Evolutionary conservation across 1,140 invertebrate species (phyloP).

Genomic region (Babylonia areolata): DNA sequence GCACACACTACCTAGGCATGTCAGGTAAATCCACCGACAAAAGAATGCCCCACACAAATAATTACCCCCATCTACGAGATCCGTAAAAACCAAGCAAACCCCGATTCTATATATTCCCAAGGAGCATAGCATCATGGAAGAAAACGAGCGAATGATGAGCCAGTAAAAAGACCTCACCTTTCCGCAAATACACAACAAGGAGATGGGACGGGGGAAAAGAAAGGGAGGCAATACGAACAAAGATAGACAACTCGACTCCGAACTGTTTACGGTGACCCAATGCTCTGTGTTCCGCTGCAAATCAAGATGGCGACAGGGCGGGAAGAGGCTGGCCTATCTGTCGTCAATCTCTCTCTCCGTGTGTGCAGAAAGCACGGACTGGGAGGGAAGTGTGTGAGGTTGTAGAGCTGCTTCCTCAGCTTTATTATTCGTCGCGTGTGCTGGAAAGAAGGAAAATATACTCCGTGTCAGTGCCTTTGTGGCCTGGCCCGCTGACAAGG

Average conservation of each 20-base stretch:
- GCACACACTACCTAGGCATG: background rate
- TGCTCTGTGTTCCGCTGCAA: background rate
- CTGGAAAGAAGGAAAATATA: conserved; percentile 24
- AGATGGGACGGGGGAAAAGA: background rate
- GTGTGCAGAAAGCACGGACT: background rate
- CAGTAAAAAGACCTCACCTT: background rate
- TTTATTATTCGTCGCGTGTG: conserved; percentile 22
- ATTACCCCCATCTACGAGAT: background rate
- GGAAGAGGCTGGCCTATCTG: background rate
- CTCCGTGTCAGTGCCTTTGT: background rate
- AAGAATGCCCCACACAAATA: background rate
- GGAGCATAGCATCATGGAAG: background rate
- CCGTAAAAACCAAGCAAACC: background rate
- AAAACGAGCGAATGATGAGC: background rate
- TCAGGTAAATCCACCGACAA: background rate
- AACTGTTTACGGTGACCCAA: conserved; percentile 21
- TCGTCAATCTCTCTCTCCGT: background rate
- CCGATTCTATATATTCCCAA: background rate
- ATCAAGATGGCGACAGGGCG: conserved; percentile 27
- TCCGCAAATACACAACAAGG: background rate
- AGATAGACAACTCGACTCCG: conserved; percentile 35
- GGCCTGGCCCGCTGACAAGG: background rate
- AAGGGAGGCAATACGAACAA: conserved; percentile 29
- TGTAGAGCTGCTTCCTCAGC: background rate
- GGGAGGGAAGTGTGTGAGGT: background rate